Percentiles rank a stretch among this genome's conserved stretches.
phyloP scores from a whole-genome alignment of 2,113 vertebrate species.

The Monopterus albus region DNA sequence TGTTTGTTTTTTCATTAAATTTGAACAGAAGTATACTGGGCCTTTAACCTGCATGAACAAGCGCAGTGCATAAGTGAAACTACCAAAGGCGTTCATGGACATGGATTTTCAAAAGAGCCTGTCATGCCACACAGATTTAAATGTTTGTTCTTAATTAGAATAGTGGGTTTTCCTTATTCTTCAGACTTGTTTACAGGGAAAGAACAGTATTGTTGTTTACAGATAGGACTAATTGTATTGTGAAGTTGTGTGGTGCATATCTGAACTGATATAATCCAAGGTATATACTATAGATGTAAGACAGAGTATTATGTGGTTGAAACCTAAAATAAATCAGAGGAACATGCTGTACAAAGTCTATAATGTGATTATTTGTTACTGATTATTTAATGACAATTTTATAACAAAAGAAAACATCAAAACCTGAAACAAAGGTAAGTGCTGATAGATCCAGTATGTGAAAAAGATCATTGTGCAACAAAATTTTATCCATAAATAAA shows the following conservation, averaged over 20 bases:
- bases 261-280: slow-evolving; percentile 64
- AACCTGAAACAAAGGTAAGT: neutral
- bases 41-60: slow-evolving; percentile 37
- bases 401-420: neutral
- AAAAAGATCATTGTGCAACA: neutral
- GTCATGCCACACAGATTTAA: neutral
- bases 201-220: slow-evolving; percentile 48
- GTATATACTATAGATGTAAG: slow-evolving; percentile 63
- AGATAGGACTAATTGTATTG: slow-evolving; percentile 58
- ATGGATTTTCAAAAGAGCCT: slow-evolving; percentile 6
- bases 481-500: too few species aligned
- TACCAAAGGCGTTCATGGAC: slow-evolving; percentile 66
- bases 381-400: neutral
- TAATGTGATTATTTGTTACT: neutral
- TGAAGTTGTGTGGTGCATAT: slow-evolving; percentile 56
- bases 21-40: neutral
- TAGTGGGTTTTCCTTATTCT: slow-evolving; percentile 28
- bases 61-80: slow-evolving; percentile 27
- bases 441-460: neutral
- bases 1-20: too few species aligned
- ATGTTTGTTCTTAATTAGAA: neutral
- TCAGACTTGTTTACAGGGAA: slow-evolving; percentile 49
- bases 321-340: slow-evolving; percentile 63
- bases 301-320: slow-evolving; percentile 54
- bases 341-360: slow-evolving; percentile 7